Percentiles rank a stretch among this genome's conserved stretches.
phyloP scores from a whole-genome alignment of 2,888 invertebrate genomes.

The Hirtodrosophila confusa region DNA sequence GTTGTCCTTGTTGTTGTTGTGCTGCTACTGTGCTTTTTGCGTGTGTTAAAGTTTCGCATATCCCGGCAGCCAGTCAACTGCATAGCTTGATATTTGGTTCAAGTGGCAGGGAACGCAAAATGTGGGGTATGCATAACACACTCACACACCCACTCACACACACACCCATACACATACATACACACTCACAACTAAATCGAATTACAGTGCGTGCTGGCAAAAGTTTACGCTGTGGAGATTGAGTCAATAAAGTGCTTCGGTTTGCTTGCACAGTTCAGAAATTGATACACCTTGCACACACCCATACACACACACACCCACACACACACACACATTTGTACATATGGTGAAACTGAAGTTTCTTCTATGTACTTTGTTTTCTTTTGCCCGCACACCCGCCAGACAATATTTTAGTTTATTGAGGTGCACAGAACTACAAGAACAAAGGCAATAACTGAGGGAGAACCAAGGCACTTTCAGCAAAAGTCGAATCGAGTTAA shows the following conservation, averaged over 20 bases:
- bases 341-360: slow-evolving; percentile 11
- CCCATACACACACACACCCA: slow-evolving; percentile 11
- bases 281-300: slow-evolving; percentile 62
- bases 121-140: slow-evolving; percentile 61
- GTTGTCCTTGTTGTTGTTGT: slow-evolving; percentile 24
- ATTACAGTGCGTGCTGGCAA: slow-evolving; percentile 63
- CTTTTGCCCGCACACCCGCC: slow-evolving; percentile 14
- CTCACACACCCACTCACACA: slow-evolving; percentile 3
- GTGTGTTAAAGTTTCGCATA: slow-evolving; percentile 61
- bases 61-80: slow-evolving; percentile 64
- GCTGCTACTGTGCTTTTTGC: slow-evolving; percentile 36
- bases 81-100: slow-evolving; percentile 67
- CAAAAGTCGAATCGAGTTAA: slow-evolving; percentile 67
- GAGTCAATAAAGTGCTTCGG: slow-evolving; percentile 77
- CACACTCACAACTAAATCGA: slow-evolving; percentile 58
- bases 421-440: slow-evolving; percentile 26
- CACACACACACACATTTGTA: slow-evolving; percentile 7
- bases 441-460: slow-evolving; percentile 14
- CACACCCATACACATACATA: slow-evolving; percentile 14
- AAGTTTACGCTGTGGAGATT: slow-evolving; percentile 73
- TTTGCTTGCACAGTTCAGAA: slow-evolving; percentile 51
- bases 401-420: slow-evolving; percentile 55
- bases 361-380: slow-evolving; percentile 39
- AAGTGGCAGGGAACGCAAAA: slow-evolving; percentile 50
- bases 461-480: slow-evolving; percentile 32